phyloP scores from a whole-genome alignment of 37 sponge, comb jelly and placozoan genomes.

The Chondrosia reniformis region DNA sequence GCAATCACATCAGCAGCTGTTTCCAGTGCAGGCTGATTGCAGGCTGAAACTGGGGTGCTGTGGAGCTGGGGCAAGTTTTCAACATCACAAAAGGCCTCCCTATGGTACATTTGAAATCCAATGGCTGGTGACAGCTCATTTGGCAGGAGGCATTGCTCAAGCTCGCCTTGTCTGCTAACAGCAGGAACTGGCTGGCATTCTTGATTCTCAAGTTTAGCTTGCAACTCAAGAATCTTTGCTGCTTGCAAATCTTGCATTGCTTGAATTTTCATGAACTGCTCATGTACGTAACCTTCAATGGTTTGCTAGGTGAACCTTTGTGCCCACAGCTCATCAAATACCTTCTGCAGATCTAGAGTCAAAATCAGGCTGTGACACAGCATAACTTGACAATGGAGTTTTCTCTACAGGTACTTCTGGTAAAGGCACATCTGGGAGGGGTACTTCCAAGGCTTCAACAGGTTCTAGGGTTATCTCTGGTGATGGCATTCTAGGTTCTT shows the following conservation, averaged over 20 bases:
- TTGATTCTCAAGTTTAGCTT: not conserved
- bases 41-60: conserved; percentile 4
- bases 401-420: not conserved
- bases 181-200: not conserved
- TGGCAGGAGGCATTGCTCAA: not conserved
- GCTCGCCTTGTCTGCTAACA: not conserved
- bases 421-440: not conserved
- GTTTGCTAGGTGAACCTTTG: not conserved
- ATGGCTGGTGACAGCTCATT: not conserved
- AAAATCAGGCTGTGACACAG: not conserved
- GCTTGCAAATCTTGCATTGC: conserved; percentile 8
- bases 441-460: not conserved
- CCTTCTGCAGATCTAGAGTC: not conserved
- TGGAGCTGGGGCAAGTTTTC: not conserved
- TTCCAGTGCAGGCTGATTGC: not conserved
- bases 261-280: not conserved
- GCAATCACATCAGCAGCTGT: conserved; percentile 2
- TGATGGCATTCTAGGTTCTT: not conserved
- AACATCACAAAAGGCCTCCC: not conserved
- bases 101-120: not conserved
- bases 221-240: not conserved
- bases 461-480: not conserved
- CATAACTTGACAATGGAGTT: not conserved
- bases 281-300: not conserved
- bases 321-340: not conserved